Conservation (phyloP, 2,888 invertebrate species). For the Strigamia crassipes region DNA sequence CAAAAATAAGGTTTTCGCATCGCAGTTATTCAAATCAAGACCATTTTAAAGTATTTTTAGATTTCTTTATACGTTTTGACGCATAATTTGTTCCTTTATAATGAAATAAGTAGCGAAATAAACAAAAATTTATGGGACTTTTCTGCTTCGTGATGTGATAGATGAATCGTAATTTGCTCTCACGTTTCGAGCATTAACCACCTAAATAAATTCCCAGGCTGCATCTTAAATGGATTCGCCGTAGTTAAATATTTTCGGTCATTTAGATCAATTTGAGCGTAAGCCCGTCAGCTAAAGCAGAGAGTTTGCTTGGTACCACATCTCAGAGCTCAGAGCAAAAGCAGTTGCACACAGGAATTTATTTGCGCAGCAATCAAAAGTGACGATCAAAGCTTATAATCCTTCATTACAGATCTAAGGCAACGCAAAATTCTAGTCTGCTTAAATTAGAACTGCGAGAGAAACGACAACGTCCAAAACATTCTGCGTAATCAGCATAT, state of each 20-base stretch:
- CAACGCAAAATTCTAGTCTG: conserved; percentile 24
- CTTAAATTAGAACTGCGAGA: not conserved
- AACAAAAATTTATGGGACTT: not conserved
- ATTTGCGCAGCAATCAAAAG: not conserved
- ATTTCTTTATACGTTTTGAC: not conserved
- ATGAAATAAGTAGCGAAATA: not conserved
- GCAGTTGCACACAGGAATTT: conserved; percentile 29
- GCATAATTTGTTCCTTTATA: not conserved
- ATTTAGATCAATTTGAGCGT: not conserved
- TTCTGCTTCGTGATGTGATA: not conserved
- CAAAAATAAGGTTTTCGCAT: not conserved
- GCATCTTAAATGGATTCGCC: not conserved
- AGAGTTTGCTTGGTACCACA: not conserved
- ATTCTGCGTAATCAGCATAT: conserved; percentile 34
- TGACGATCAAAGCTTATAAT: conserved; percentile 40
- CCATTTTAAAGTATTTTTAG: not conserved
- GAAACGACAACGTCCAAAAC: not conserved
- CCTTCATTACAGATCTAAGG: conserved; percentile 6
- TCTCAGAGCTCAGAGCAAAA: not conserved
- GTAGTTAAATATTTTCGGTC: not conserved
- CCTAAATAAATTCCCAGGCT: not conserved
- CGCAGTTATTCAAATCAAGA: no score
- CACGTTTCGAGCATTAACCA: not conserved
- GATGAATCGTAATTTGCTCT: not conserved
- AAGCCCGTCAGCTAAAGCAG: not conserved